Evolutionary conservation across 2,113 vertebrate genomes (phyloP).

Genomic region (Megaceryle torquata): DNA sequence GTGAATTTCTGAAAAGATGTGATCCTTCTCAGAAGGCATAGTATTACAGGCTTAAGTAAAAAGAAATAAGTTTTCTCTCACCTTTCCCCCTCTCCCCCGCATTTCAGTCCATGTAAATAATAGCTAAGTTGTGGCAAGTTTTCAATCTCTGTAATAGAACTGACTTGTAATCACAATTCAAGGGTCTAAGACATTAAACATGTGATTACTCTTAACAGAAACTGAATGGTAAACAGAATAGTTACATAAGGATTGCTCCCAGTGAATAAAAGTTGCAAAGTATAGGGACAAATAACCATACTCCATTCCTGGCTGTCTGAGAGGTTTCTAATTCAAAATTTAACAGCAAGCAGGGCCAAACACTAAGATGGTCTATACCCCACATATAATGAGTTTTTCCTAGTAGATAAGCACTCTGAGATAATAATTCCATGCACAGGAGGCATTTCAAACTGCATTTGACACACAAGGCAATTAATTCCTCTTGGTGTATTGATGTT

Average conservation of each 20-base stretch:
- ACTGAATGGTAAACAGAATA: not conserved
- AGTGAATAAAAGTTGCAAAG: not conserved
- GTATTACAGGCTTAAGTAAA: not conserved
- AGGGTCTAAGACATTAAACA: not conserved
- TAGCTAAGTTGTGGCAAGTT: not conserved
- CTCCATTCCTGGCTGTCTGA: not conserved
- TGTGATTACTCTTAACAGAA: not conserved
- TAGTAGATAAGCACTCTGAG: not conserved
- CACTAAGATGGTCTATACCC: not conserved
- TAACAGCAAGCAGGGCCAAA: not conserved
- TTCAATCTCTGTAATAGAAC: not conserved
- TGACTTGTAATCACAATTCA: not conserved
- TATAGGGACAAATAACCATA: not conserved
- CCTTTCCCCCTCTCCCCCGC: not conserved
- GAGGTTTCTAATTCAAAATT: not conserved
- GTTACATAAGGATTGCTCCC: not conserved
- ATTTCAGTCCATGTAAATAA: not conserved
- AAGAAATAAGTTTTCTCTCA: not conserved
- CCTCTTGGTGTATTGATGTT: not conserved
- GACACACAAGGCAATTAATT: not conserved
- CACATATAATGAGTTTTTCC: not conserved
- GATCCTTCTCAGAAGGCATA: not conserved
- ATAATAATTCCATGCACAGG: not conserved
- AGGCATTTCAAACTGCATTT: not conserved
- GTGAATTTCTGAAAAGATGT: not conserved